These are phyloP conservation scores for Phylloscopus whistleri DNA, from an alignment of 2,113 vertebrate species.

Conservation along the genomic window DNA sequence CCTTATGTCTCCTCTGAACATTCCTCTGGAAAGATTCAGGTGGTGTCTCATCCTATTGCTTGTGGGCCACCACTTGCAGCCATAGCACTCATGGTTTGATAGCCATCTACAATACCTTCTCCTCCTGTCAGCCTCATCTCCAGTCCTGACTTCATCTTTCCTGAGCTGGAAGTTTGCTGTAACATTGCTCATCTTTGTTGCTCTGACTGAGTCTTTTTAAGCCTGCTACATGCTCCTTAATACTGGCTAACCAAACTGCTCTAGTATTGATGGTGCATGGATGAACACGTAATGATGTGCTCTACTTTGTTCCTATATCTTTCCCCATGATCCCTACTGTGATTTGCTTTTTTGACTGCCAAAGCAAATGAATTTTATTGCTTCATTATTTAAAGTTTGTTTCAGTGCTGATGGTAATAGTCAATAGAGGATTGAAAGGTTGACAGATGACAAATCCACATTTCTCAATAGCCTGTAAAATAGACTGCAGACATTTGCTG, in stretches of 20 bases:
- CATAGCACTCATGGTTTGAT: rapidly evolving
- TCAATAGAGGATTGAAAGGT: neutral
- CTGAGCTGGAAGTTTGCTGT: neutral
- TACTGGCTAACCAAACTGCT: neutral
- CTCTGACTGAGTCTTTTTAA: neutral
- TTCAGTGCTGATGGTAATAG: neutral
- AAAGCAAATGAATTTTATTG: neutral
- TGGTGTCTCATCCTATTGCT: neutral
- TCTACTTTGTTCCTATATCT: neutral
- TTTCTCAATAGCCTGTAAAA: neutral
- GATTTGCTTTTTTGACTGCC: neutral
- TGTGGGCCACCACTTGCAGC: neutral
- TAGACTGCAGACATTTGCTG: neutral
- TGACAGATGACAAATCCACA: neutral
- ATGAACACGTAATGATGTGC: neutral
- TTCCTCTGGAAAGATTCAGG: neutral
- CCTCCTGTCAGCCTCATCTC: neutral
- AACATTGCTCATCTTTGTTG: neutral
- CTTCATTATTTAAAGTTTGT: neutral
- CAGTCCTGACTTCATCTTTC: neutral
- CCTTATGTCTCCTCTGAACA: neutral
- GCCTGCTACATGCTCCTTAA: neutral
- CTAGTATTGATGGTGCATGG: neutral
- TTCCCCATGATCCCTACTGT: neutral
- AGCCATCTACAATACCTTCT: neutral